phyloP scores from a whole-genome alignment of 2,888 invertebrate genomes.

The Lycophotia porphyrea region DNA sequence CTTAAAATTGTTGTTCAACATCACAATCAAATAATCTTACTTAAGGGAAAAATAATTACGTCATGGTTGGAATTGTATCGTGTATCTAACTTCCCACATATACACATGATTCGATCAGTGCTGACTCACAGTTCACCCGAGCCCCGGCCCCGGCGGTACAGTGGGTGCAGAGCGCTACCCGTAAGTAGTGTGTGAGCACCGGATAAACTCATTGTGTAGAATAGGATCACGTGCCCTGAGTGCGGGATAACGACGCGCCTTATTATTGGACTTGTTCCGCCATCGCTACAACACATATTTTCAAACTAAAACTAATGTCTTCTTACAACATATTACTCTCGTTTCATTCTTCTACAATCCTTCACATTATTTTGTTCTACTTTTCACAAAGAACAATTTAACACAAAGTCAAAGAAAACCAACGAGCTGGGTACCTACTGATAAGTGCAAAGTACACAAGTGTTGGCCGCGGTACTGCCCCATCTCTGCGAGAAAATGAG shows the following conservation, averaged over 20 bases:
- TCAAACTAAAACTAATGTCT: conserved; percentile 42
- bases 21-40: background rate
- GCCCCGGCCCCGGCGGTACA: conserved; percentile 7
- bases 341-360: conserved; percentile 5
- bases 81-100: background rate
- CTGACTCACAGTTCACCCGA: conserved; percentile 25
- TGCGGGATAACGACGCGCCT: conserved; percentile 52
- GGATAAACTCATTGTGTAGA: conserved; percentile 63
- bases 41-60: background rate
- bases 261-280: conserved; percentile 56
- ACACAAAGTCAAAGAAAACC: conserved; percentile 32
- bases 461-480: conserved; percentile 13
- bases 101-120: conserved; percentile 33
- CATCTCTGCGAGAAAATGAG: conserved; percentile 32
- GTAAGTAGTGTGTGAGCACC: conserved; percentile 57
- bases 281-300: conserved; percentile 53
- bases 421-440: conserved; percentile 1
- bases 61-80: background rate
- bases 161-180: conserved; percentile 90
- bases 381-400: conserved; percentile 16
- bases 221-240: conserved; percentile 70
- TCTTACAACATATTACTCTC: conserved; percentile 30
- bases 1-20: background rate
- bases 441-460: conserved; percentile 39
- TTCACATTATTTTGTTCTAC: background rate